phyloP scores from a whole-genome alignment of 2,888 invertebrate species.

The Leucophenga maculata region DNA sequence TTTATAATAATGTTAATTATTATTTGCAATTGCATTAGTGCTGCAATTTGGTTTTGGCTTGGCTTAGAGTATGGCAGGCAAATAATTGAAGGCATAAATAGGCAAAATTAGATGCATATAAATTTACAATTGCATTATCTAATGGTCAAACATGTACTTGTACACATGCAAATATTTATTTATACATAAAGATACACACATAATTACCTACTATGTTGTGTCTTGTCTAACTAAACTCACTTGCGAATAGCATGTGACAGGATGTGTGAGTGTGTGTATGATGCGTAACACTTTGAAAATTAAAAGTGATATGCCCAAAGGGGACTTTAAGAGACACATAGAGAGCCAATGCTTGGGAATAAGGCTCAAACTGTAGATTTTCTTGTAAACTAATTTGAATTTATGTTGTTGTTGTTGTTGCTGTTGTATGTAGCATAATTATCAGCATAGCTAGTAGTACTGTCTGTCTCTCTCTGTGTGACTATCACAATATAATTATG shows the following conservation, averaged over 20 bases:
- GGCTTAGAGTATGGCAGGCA: not conserved
- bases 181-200: not conserved
- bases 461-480: not conserved
- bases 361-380: slow-evolving; percentile 14
- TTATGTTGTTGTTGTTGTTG: slow-evolving; percentile 43
- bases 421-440: slow-evolving; percentile 12
- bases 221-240: not conserved
- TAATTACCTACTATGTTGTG: not conserved
- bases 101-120: slow-evolving; percentile 5
- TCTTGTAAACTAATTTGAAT: slow-evolving; percentile 57
- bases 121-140: slow-evolving; percentile 15
- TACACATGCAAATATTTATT: not conserved
- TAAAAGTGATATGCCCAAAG: slow-evolving; percentile 42
- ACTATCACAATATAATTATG: slow-evolving; percentile 23
- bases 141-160: slow-evolving; percentile 6
- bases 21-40: not conserved
- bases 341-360: not conserved
- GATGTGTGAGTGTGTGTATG: slow-evolving; percentile 8
- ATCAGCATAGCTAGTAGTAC: not conserved
- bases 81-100: slow-evolving; percentile 1
- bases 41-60: not conserved
- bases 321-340: not conserved
- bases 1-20: slow-evolving; percentile 14
- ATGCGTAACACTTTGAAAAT: slow-evolving; percentile 39
- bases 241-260: slow-evolving; percentile 9